phyloP scores from a whole-genome alignment of 1,140 invertebrate species.

The Leptinotarsa undecemlineata region DNA sequence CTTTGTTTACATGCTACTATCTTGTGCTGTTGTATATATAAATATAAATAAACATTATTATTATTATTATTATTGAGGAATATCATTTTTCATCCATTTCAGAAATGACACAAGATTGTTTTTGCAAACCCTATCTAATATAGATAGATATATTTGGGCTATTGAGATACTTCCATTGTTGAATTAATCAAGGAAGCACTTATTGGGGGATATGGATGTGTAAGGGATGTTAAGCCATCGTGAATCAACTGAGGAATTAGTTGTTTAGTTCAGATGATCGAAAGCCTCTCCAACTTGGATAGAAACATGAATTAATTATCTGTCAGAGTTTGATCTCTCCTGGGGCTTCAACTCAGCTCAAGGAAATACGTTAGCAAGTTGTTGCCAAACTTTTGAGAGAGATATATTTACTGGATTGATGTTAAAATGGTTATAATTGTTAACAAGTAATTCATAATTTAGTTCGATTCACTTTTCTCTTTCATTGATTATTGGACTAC shows the following conservation, averaged over 20 bases:
- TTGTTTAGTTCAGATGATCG: conserved; percentile 45
- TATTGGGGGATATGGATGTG: conserved; percentile 16
- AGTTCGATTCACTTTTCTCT: too few relatives aligned
- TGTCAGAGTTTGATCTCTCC: conserved; percentile 43
- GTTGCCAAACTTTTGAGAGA: neutral
- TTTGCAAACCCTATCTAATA: too few relatives aligned
- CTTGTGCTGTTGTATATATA: too few relatives aligned
- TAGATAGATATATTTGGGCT: neutral
- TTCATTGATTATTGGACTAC: too few relatives aligned
- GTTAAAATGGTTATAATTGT: too few relatives aligned
- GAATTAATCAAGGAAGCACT: conserved; percentile 16
- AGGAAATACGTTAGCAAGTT: neutral
- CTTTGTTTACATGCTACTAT: too few relatives aligned
- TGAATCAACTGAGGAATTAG: conserved; percentile 32
- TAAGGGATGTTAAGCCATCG: conserved; percentile 17
- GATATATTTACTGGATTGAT: neutral
- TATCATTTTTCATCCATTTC: too few relatives aligned
- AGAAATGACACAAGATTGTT: too few relatives aligned
- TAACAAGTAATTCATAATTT: too few relatives aligned
- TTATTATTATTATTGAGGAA: too few relatives aligned
- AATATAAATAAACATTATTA: too few relatives aligned
- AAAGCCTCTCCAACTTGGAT: conserved; percentile 39
- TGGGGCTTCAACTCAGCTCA: conserved; percentile 29
- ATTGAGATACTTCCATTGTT: conserved; percentile 6
- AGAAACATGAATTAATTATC: conserved; percentile 49